phyloP scores from a whole-genome alignment of 1,140 invertebrate species.

The Centruroides vittatus region DNA sequence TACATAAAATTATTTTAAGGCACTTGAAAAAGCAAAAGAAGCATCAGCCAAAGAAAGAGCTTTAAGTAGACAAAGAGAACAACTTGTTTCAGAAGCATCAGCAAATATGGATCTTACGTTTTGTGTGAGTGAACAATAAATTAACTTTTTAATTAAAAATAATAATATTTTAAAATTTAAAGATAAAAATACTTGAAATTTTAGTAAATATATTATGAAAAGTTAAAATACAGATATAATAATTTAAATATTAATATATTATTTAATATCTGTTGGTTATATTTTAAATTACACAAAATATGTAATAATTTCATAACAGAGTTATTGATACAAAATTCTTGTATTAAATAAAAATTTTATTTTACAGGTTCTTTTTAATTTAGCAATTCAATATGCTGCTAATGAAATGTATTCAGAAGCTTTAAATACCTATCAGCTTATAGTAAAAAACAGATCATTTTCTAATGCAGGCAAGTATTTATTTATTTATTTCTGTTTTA shows the following conservation, averaged over 20 bases:
- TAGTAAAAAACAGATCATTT: constrained; percentile 71
- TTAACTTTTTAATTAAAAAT: no score
- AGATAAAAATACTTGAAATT: no score
- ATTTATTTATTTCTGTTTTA: constrained; percentile 4
- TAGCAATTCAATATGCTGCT: constrained; percentile 80
- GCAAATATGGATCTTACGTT: constrained; percentile 91
- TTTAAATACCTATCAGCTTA: constrained; percentile 82
- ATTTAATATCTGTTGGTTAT: no score
- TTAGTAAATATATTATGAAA: no score
- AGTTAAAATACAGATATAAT: no score
- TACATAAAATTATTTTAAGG: constrained; percentile 24
- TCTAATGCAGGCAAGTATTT: constrained; percentile 44
- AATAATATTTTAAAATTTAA: no score
- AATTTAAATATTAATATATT: no score
- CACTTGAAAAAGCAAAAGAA: constrained; percentile 89
- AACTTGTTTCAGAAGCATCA: constrained; percentile 65
- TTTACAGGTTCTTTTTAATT: constrained; percentile 74
- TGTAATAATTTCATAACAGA: no score
- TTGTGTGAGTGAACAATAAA: constrained; percentile 43
- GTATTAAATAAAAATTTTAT: no score
- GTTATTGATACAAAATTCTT: no score
- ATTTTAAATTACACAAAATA: no score
- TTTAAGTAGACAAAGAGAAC: constrained; percentile 78
- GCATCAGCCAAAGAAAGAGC: constrained; percentile 80
- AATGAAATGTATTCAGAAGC: constrained; percentile 94